These are phyloP conservation scores for Acanthosepion esculentum DNA, from an alignment of 2,888 invertebrate genomes.

Conservation along the genomic window DNA sequence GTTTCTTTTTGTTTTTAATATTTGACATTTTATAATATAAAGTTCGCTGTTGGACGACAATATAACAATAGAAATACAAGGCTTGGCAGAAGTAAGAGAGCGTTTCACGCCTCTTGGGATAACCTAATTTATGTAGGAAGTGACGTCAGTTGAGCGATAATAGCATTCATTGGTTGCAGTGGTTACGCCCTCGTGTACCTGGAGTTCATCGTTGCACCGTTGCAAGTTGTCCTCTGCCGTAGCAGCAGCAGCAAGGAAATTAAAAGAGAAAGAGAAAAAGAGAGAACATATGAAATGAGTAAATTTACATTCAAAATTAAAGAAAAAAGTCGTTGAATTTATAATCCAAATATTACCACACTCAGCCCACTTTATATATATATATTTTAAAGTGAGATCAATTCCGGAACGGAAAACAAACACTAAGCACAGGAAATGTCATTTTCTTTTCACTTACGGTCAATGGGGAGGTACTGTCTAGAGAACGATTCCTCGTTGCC, in stretches of 20 bases:
- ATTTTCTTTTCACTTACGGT: no score
- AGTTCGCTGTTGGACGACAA: conserved; percentile 35
- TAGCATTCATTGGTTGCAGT: conserved; percentile 34
- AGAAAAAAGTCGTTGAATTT: no score
- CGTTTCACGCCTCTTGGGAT: background rate
- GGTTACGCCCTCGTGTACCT: conserved; percentile 49
- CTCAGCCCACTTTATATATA: no score
- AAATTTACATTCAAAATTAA: background rate
- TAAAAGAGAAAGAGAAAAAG: background rate
- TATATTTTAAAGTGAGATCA: no score
- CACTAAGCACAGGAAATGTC: no score
- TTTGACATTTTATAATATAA: background rate
- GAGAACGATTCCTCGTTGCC: no score
- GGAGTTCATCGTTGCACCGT: conserved; percentile 50
- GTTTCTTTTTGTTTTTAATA: background rate
- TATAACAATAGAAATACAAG: conserved; percentile 16
- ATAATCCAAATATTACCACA: no score
- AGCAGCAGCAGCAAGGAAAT: background rate
- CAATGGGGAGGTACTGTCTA: no score
- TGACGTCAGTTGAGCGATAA: conserved; percentile 46
- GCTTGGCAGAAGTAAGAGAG: conserved; percentile 16
- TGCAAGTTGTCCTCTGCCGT: conserved; percentile 49
- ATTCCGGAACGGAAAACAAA: no score
- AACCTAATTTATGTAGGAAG: background rate
- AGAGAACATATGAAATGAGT: background rate